These are phyloP conservation scores for Neria commutata DNA, from an alignment of 2,888 invertebrate genomes.

Conservation along the genomic window DNA sequence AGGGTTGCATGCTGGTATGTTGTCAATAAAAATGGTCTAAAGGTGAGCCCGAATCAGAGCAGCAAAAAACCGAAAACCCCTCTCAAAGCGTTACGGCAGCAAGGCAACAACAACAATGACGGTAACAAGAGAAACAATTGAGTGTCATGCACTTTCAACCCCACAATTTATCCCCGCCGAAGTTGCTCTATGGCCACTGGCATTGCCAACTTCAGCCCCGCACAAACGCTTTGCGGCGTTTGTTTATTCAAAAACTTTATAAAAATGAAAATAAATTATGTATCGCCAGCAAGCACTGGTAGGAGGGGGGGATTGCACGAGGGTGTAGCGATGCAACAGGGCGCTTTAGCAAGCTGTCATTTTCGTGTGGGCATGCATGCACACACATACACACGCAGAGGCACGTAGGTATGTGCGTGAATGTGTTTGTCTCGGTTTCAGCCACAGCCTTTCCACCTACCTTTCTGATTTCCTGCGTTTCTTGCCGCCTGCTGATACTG, in stretches of 20 bases:
- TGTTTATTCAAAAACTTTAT: not conserved
- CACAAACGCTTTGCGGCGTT: not conserved
- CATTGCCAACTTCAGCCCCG: too few species aligned
- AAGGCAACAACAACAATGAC: not conserved
- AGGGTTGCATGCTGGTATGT: slow-evolving; percentile 39
- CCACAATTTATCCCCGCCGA: slow-evolving; percentile 22
- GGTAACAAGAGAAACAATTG: slow-evolving; percentile 36
- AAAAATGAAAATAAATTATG: slow-evolving; percentile 4
- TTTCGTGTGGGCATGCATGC: not conserved
- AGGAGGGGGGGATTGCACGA: too few species aligned
- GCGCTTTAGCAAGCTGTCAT: not conserved
- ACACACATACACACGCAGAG: too few species aligned
- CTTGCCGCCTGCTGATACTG: too few species aligned
- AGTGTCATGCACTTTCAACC: slow-evolving; percentile 54
- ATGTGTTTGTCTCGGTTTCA: too few species aligned
- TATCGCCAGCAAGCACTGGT: not conserved
- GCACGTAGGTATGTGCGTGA: too few species aligned
- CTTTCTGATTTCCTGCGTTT: too few species aligned
- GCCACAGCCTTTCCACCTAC: not conserved
- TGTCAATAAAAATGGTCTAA: slow-evolving; percentile 33
- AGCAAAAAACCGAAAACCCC: slow-evolving; percentile 38
- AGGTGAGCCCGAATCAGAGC: slow-evolving; percentile 11
- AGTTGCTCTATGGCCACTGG: too few species aligned
- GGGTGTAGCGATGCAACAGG: not conserved
- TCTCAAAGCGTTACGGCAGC: too few species aligned